Conservation (phyloP, 2,888 invertebrate species). For the Dione vanillae region DNA sequence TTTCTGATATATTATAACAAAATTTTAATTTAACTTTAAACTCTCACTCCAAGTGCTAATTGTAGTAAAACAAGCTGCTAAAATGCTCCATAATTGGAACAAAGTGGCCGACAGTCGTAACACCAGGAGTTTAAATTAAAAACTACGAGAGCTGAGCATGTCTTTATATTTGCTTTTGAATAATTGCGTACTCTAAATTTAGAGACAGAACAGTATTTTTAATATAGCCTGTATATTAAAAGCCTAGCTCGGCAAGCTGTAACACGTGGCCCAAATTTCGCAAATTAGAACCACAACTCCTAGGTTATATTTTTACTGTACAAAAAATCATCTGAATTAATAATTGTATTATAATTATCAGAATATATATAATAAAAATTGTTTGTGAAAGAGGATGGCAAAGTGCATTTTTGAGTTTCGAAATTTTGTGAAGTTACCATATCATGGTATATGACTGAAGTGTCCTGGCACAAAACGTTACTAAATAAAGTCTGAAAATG, state of each 20-base stretch:
- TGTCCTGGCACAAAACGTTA: too few species aligned
- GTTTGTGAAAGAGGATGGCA: too few species aligned
- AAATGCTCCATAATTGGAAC: slow-evolving; percentile 16
- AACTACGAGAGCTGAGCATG: slow-evolving; percentile 12
- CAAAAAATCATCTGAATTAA: neutral
- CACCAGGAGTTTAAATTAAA: slow-evolving; percentile 15
- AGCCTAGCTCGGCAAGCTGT: neutral
- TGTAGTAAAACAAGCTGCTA: slow-evolving; percentile 9
- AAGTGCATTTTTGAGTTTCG: too few species aligned
- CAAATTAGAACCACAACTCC: neutral
- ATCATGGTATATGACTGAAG: too few species aligned
- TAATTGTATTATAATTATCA: too few species aligned
- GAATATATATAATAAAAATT: too few species aligned
- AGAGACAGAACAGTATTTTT: neutral
- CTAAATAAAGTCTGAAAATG: too few species aligned
- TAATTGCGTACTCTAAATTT: too few species aligned
- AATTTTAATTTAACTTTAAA: slow-evolving; percentile 5
- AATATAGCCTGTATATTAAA: neutral
- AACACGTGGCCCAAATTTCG: neutral
- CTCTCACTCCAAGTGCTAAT: neutral
- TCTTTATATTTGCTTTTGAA: slow-evolving; percentile 9
- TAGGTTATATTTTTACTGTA: neutral
- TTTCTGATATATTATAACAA: neutral
- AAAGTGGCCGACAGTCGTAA: slow-evolving; percentile 14
- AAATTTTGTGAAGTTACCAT: too few species aligned